phyloP scores from a whole-genome alignment of 2,888 invertebrate genomes.

The Incurvaria masculella region DNA sequence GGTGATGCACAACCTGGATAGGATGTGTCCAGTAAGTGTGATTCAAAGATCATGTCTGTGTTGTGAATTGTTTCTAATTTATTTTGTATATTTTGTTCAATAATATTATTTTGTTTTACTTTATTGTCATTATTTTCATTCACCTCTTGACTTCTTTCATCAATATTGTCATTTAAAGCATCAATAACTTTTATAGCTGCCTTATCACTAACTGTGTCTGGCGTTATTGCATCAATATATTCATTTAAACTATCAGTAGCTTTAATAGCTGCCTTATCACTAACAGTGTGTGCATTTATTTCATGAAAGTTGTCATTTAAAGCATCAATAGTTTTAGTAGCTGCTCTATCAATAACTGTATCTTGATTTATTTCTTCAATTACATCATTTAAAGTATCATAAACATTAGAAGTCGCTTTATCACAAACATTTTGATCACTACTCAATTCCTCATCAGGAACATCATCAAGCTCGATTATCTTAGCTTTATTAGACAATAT shows the following conservation, averaged over 20 bases:
- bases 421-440: constrained; percentile 8
- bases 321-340: background rate
- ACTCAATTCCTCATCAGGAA: too few species aligned
- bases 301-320: background rate
- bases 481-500: background rate
- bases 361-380: constrained; percentile 5
- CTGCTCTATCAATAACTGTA: constrained; percentile 7
- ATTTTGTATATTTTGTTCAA: too few species aligned
- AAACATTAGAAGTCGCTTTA: constrained; percentile 1
- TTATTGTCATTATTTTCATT: too few species aligned
- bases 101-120: too few species aligned
- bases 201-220: too few species aligned
- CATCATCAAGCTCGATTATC: background rate
- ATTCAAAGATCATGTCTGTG: too few species aligned
- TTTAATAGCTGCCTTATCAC: background rate
- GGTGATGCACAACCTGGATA: too few species aligned
- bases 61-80: too few species aligned
- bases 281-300: background rate
- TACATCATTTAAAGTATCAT: constrained; percentile 7
- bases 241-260: background rate
- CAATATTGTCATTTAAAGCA: constrained; percentile 4
- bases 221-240: too few species aligned
- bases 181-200: constrained; percentile 4
- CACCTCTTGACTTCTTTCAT: too few species aligned
- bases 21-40: too few species aligned